Evolutionary conservation across 1,140 invertebrate species (phyloP).

Genomic region (Venturia canescens): DNA sequence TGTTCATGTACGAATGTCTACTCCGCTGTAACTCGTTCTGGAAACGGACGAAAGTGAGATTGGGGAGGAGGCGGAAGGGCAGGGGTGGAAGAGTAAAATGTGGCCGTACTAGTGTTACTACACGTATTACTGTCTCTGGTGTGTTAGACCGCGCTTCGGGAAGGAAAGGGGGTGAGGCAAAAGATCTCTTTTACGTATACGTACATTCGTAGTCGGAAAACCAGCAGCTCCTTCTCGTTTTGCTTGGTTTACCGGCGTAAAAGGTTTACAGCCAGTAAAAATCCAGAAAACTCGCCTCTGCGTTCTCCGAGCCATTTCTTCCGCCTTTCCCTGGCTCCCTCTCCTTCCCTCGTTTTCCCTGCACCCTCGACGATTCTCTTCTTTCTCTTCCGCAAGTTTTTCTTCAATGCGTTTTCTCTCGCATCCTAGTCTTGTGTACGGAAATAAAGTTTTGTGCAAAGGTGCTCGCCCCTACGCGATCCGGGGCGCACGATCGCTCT

Average conservation of each 20-base stretch:
- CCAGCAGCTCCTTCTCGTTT: slow-evolving; percentile 26
- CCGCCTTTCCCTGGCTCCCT: no score
- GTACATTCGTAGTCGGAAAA: background rate
- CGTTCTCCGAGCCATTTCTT: background rate
- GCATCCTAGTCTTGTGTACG: background rate
- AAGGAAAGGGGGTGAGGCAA: background rate
- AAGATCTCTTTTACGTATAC: background rate
- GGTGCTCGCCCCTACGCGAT: background rate
- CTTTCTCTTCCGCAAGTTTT: no score
- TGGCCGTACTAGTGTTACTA: background rate
- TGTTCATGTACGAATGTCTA: background rate
- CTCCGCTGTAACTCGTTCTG: background rate
- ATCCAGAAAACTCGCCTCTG: slow-evolving; percentile 18
- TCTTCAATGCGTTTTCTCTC: no score
- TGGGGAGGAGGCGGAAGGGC: no score
- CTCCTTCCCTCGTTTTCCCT: background rate
- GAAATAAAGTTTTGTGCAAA: background rate
- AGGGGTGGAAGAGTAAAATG: background rate
- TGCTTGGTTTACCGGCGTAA: slow-evolving; percentile 36
- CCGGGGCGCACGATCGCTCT: no score
- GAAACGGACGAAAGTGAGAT: background rate
- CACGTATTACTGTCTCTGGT: slow-evolving; percentile 12
- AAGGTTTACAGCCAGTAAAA: slow-evolving; percentile 40
- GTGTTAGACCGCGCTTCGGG: background rate
- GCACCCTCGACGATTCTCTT: background rate